phyloP scores from a whole-genome alignment of 1,140 invertebrate genomes.

The Elymnias hypermnestra region DNA sequence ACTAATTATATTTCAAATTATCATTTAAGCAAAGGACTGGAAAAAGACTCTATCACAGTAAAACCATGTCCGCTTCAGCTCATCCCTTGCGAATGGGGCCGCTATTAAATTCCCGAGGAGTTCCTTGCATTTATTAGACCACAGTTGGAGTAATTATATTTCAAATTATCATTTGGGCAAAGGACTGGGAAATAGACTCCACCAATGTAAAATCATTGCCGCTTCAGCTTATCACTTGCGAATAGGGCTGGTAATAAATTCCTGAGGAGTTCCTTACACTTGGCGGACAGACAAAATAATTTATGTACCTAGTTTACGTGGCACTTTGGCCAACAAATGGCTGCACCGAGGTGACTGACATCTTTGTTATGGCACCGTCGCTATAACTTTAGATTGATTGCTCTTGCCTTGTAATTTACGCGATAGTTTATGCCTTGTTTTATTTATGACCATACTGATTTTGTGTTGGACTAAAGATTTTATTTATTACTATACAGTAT shows the following conservation, averaged over 20 bases:
- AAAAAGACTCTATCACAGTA: background rate
- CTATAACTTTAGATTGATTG: slow-evolving; percentile 29
- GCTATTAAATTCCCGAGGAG: slow-evolving; percentile 66
- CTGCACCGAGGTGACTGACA: slow-evolving; percentile 59
- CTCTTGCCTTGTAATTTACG: slow-evolving; percentile 13
- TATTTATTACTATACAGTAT: too few relatives aligned
- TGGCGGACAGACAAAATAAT: slow-evolving; percentile 71
- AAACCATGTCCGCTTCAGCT: slow-evolving; percentile 1
- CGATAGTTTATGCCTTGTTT: slow-evolving; percentile 3
- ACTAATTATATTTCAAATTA: too few relatives aligned
- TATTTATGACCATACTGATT: background rate
- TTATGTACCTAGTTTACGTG: slow-evolving; percentile 73
- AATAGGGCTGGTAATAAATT: slow-evolving; percentile 55
- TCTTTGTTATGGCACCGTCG: slow-evolving; percentile 51
- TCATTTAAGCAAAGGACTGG: too few relatives aligned
- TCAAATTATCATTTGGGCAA: too few relatives aligned
- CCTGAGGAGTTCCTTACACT: slow-evolving; percentile 66
- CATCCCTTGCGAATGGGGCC: slow-evolving; percentile 24
- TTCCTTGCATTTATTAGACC: slow-evolving; percentile 56
- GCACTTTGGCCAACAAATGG: slow-evolving; percentile 63
- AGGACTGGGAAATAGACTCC: too few relatives aligned
- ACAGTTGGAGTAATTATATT: too few relatives aligned
- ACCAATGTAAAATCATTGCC: too few relatives aligned
- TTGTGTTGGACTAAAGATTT: too few relatives aligned
- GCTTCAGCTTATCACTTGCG: slow-evolving; percentile 18